Conservation (phyloP, 1,140 invertebrate species). For the Orchestia grillus region DNA sequence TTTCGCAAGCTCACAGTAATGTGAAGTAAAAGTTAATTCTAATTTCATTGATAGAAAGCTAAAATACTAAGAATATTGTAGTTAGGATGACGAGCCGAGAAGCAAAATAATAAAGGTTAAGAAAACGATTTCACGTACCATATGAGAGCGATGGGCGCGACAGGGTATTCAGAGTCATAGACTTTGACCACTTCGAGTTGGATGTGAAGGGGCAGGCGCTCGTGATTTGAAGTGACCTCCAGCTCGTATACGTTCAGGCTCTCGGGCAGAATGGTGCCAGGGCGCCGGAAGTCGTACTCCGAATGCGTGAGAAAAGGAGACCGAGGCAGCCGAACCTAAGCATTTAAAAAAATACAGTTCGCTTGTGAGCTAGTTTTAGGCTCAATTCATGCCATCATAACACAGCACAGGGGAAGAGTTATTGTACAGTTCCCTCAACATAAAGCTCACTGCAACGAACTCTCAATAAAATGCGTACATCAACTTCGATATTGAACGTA, state of each 20-base stretch:
- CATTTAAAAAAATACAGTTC: background rate
- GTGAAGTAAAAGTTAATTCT: background rate
- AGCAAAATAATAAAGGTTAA: background rate
- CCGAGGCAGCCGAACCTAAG: conserved; percentile 58
- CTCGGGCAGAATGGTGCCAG: conserved; percentile 58
- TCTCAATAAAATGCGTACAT: background rate
- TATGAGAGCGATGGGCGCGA: conserved; percentile 63
- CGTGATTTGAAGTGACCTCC: conserved; percentile 49
- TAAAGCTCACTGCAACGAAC: background rate
- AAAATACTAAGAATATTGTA: background rate
- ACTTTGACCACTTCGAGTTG: conserved; percentile 60
- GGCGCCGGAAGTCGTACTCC: conserved; percentile 61
- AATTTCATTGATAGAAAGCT: background rate
- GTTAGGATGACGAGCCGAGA: background rate
- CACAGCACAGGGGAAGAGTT: background rate
- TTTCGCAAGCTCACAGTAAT: background rate
- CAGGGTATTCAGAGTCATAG: conserved; percentile 60
- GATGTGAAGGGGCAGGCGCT: conserved; percentile 53
- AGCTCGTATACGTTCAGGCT: conserved; percentile 63
- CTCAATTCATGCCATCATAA: background rate
- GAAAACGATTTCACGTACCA: conserved; percentile 60
- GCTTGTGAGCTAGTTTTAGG: background rate
- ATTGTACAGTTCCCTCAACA: background rate
- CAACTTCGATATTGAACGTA: background rate
- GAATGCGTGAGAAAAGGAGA: conserved; percentile 18